A percentile compares a stretch with the other conserved stretches of the same genome.
phyloP scores from a whole-genome alignment of 1,140 invertebrate genomes.

The Cheumatopsyche charites region DNA sequence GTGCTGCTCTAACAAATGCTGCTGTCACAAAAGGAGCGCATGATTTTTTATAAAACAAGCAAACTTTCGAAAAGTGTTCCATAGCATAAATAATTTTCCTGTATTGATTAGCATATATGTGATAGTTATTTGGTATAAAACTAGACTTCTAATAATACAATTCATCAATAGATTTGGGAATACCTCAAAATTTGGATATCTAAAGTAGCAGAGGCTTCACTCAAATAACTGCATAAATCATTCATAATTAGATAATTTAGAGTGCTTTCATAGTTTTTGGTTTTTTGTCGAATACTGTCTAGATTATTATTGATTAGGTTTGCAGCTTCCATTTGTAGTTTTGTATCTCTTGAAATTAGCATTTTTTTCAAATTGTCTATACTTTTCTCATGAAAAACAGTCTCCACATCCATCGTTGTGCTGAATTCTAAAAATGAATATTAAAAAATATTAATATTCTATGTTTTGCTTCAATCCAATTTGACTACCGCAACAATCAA shows the following conservation, averaged over 20 bases:
- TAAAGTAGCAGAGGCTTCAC: slow-evolving; percentile 44
- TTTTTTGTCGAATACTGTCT: slow-evolving; percentile 2
- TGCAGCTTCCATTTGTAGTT: slow-evolving; percentile 39
- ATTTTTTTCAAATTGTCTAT: slow-evolving; percentile 45
- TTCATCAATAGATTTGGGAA: neutral
- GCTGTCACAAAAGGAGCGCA: slow-evolving; percentile 36
- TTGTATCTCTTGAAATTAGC: slow-evolving; percentile 41
- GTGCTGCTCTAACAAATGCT: slow-evolving; percentile 37
- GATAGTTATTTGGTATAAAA: neutral
- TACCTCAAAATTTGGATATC: slow-evolving; percentile 40
- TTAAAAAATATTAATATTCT: too few species aligned
- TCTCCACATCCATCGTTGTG: too few species aligned
- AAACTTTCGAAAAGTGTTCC: slow-evolving; percentile 32
- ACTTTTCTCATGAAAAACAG: neutral
- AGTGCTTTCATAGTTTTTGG: neutral
- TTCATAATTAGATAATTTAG: slow-evolving; percentile 35
- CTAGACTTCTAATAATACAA: neutral
- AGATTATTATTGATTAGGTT: slow-evolving; percentile 32
- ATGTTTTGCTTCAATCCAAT: too few species aligned
- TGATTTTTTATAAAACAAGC: slow-evolving; percentile 41
- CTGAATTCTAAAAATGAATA: too few species aligned
- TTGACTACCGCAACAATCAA: too few species aligned
- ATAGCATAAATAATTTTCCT: slow-evolving; percentile 45
- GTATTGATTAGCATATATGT: slow-evolving; percentile 20
- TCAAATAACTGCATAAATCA: slow-evolving; percentile 42